phyloP scores from a whole-genome alignment of 2,888 invertebrate species.

The Mesorhabditis sp. region DNA sequence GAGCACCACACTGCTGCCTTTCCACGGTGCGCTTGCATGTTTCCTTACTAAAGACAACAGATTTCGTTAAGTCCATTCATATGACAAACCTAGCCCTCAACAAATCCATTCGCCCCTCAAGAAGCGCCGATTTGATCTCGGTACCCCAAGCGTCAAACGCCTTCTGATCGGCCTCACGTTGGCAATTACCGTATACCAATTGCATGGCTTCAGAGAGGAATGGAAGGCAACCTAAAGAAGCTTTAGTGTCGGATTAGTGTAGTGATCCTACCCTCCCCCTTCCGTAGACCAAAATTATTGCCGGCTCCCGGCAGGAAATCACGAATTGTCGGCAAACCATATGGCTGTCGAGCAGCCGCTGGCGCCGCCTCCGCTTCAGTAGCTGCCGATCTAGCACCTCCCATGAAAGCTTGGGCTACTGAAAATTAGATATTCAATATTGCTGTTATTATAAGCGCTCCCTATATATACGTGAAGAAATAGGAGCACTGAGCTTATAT shows the following conservation, averaged over 20 bases:
- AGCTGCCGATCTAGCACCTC: conserved; percentile 5
- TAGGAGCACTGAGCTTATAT: neutral
- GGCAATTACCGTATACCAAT: conserved; percentile 54
- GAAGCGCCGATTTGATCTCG: conserved; percentile 47
- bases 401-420: neutral
- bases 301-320: conserved; percentile 47
- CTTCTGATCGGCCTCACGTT: conserved; percentile 48
- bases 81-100: conserved; percentile 44
- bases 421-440: neutral
- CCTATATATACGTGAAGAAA: too few relatives aligned
- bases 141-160: conserved; percentile 55
- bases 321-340: conserved; percentile 22
- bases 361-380: neutral
- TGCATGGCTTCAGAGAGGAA: conserved; percentile 57
- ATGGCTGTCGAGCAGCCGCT: conserved; percentile 4
- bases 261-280: conserved; percentile 44
- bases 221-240: conserved; percentile 47
- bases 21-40: conserved; percentile 55
- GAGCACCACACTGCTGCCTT: conserved; percentile 52
- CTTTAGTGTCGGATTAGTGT: too few relatives aligned
- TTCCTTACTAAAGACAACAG: conserved; percentile 43
- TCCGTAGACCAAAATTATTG: conserved; percentile 50
- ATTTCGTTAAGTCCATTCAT: neutral
- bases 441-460: too few relatives aligned
- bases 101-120: conserved; percentile 52